Evolutionary conservation across 2,888 invertebrate species (phyloP).

Genomic region (Nomada flava): DNA sequence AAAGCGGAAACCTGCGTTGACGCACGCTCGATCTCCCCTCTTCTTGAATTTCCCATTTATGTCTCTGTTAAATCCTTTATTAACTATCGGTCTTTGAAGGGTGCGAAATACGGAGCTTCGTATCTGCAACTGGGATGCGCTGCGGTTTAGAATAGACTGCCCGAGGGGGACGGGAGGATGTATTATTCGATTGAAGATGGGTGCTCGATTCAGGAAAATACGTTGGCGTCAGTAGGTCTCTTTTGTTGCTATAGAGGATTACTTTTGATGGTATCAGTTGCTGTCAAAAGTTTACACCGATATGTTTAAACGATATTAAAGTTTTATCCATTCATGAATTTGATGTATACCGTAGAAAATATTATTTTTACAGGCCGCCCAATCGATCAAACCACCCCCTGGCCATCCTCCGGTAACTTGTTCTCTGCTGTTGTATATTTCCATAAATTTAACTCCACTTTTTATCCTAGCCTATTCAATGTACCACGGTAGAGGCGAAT

Average conservation of each 20-base stretch:
- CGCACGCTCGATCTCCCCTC: constrained; percentile 34
- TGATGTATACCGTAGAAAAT: not conserved
- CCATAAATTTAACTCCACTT: constrained; percentile 46
- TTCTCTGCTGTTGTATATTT: not conserved
- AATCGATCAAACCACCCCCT: not conserved
- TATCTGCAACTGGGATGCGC: not conserved
- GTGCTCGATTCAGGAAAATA: too few species aligned
- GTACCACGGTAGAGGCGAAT: constrained; percentile 22
- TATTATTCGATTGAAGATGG: not conserved
- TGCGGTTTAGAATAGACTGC: not conserved
- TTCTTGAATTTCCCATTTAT: constrained; percentile 62
- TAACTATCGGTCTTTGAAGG: constrained; percentile 24
- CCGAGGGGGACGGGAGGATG: not conserved
- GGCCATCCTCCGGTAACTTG: too few species aligned
- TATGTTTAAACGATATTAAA: too few species aligned
- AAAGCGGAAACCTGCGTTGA: constrained; percentile 67
- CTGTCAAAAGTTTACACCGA: too few species aligned
- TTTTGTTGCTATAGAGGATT: too few species aligned
- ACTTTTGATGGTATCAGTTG: too few species aligned
- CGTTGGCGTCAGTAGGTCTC: too few species aligned
- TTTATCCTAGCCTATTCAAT: not conserved
- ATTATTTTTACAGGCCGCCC: not conserved
- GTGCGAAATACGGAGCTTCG: not conserved
- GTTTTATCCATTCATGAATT: too few species aligned
- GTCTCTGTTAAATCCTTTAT: constrained; percentile 59